A percentile compares a stretch with the other conserved stretches of the same genome.
These are phyloP conservation scores for Anaspis maculata DNA, from an alignment of 2,888 invertebrate species.

Conservation along the genomic window DNA sequence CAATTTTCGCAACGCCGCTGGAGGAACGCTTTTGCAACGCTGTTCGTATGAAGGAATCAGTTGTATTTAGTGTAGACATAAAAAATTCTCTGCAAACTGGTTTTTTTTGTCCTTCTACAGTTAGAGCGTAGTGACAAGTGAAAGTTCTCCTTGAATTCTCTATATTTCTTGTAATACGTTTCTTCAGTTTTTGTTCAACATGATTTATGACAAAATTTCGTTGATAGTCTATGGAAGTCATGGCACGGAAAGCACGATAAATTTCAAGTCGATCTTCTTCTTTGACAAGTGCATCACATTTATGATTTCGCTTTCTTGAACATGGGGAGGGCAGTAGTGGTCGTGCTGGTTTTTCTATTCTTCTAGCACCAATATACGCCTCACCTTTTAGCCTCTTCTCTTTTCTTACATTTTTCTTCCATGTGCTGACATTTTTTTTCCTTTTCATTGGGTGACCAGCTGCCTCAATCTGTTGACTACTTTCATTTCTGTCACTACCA, in stretches of 20 bases:
- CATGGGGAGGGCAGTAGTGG: not conserved
- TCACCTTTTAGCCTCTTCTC: not conserved
- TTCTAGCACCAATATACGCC: not conserved
- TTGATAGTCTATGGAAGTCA: not conserved
- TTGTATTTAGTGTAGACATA: not conserved
- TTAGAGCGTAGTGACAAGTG: not conserved
- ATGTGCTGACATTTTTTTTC: not conserved
- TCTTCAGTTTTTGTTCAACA: not conserved
- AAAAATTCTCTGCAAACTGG: not conserved
- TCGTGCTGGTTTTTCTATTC: not conserved
- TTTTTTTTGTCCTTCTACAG: not conserved
- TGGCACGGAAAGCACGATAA: not conserved
- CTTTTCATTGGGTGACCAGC: not conserved
- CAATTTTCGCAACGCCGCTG: not conserved
- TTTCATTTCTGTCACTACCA: too few species aligned
- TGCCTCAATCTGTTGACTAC: too few species aligned
- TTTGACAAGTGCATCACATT: not conserved
- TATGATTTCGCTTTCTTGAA: not conserved
- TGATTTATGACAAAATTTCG: not conserved
- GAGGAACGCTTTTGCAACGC: not conserved
- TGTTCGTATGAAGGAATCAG: not conserved
- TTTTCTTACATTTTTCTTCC: not conserved
- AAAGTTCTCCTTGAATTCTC: not conserved
- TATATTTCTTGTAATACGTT: not conserved
- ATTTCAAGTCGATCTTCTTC: not conserved